Evolutionary conservation across 1,140 invertebrate species (phyloP).

Genomic region (Pentalonia nigronervosa): DNA sequence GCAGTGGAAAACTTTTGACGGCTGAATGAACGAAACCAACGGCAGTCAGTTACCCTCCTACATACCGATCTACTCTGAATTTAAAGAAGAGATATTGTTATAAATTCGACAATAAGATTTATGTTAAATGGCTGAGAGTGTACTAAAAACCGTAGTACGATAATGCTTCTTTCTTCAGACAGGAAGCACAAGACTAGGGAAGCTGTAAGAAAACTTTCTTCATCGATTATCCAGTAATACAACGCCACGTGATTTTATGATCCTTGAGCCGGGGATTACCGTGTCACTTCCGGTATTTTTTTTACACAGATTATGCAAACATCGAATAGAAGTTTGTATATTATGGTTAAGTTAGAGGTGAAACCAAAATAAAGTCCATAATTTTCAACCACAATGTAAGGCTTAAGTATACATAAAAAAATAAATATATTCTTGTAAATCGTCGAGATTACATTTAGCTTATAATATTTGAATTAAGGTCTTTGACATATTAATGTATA

Average conservation of each 20-base stretch:
- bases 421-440: neutral
- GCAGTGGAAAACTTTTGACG: constrained; percentile 36
- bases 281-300: neutral
- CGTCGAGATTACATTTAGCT: neutral
- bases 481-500: neutral
- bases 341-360: neutral
- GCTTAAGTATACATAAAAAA: neutral
- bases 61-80: neutral
- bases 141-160: neutral
- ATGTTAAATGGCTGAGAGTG: constrained; percentile 32
- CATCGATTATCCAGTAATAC: constrained; percentile 16
- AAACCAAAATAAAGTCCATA: neutral
- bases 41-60: neutral
- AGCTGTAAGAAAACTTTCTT: constrained; percentile 10
- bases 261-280: neutral
- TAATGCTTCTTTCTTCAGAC: neutral
- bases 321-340: neutral
- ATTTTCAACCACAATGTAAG: neutral
- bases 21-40: neutral
- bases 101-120: constrained; percentile 47
- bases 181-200: neutral
- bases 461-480: neutral
- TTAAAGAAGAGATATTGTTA: constrained; percentile 44
- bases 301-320: constrained; percentile 3
- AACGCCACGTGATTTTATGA: neutral